Base-by-base conservation (phyloP, 2,113 vertebrate genomes). In the Plestiodon gilberti region DNA sequence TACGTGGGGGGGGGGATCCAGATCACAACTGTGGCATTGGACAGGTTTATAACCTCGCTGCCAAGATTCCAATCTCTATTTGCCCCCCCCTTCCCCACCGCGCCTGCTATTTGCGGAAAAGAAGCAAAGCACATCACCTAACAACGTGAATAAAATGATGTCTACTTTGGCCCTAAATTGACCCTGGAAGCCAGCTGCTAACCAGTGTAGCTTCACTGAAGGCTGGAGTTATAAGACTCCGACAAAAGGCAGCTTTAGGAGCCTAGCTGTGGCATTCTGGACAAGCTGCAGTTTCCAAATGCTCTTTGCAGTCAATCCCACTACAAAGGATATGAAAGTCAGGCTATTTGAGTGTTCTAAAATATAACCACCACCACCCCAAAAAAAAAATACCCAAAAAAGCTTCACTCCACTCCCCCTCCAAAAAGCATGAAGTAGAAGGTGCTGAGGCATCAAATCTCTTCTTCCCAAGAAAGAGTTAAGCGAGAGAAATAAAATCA, bases 401-500 rank as follows among this genome's bases (percentile, higher is more conserved):
- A 48, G 25, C 43, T 48, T 48, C 38, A 64, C 38, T 4, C 55
- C 78, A 23, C 33, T 7, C 30, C 33, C 35, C 22, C 57, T 20
- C 33, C 70, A 22, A 62, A n/a, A 52, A 61, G 57, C 84, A 22
- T 89, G 90, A 93, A 89, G 86, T 93, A 83, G 93, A 89, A 78
- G 87, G 89, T 87, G 35, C 88, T 94, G 89, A 81, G 84, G 74
- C 67, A 89, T 85, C 92, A 80, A 75, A 23, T 93, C 93, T 84
- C 73, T 30, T 83, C 85, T 82, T 94, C 77, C 95, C 85, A 94
- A 11, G 91, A 97, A 97, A 96, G 97, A 97, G 98, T 98, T 98
- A 98, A 98, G 96, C 90, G 96, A 95, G 94, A 96, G 95, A 97
- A 95, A 97, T 97, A 97, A 97, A 97, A 97, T 97, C 97, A 96